A percentile compares a stretch with the other conserved stretches of the same genome.
These are phyloP conservation scores for Lethenteron reissneri DNA, from an alignment of 2,113 vertebrate genomes.

Conservation along the genomic window DNA sequence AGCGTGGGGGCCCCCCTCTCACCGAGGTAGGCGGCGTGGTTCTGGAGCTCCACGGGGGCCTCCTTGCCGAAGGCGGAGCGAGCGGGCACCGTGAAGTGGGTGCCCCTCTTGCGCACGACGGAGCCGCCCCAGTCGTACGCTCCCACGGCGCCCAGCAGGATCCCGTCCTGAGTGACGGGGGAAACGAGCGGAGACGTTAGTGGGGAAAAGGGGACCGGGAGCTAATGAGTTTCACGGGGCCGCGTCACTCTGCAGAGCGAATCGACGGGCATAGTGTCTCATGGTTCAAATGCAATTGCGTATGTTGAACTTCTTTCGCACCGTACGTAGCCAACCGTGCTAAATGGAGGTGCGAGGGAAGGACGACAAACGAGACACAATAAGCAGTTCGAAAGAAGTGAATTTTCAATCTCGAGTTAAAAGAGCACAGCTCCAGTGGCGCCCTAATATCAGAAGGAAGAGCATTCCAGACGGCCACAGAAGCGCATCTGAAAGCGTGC, in stretches of 20 bases:
- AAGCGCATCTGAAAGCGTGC: too few species aligned
- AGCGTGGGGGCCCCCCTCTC: slow-evolving; percentile 5
- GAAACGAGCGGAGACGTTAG: neutral
- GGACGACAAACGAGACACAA: neutral
- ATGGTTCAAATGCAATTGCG: neutral
- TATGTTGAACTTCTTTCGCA: neutral
- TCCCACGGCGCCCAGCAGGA: slow-evolving; percentile 74
- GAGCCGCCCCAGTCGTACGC: slow-evolving; percentile 82
- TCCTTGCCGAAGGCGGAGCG: slow-evolving; percentile 46
- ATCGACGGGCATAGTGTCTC: neutral
- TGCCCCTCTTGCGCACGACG: slow-evolving; percentile 38
- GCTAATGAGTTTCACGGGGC: slow-evolving; percentile 1
- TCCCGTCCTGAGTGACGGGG: slow-evolving; percentile 37
- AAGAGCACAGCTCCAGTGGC: too few species aligned
- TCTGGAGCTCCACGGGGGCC: slow-evolving; percentile 52
- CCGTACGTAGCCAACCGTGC: neutral
- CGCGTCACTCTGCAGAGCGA: neutral
- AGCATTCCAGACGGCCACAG: too few species aligned
- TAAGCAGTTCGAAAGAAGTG: neutral
- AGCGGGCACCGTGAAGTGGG: slow-evolving; percentile 26
- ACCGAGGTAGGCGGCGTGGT: slow-evolving; percentile 78
- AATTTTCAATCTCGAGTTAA: too few species aligned
- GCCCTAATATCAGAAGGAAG: too few species aligned
- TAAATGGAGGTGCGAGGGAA: neutral
- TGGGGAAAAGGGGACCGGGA: neutral